phyloP scores from a whole-genome alignment of 2,113 vertebrate species.

The Serilophus lunatus region DNA sequence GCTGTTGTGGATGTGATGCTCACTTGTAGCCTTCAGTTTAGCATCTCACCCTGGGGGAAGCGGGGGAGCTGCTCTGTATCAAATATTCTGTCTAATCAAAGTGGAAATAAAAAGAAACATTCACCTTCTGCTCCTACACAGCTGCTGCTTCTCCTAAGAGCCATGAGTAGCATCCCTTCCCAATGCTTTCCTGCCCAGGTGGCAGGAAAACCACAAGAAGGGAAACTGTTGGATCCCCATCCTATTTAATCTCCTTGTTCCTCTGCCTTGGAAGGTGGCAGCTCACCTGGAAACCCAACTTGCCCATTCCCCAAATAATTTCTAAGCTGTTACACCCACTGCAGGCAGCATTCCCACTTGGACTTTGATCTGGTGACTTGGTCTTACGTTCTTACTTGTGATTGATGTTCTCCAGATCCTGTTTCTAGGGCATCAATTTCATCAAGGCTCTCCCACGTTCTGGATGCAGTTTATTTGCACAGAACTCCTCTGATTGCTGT shows the following conservation, averaged over 20 bases:
- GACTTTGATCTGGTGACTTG: not conserved
- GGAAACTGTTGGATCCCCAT: not conserved
- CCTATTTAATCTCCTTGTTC: not conserved
- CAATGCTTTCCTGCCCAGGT: rapidly evolving
- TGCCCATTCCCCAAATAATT: not conserved
- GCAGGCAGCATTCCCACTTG: not conserved
- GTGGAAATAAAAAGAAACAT: not conserved
- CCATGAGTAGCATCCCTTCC: not conserved
- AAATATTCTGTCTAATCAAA: not conserved
- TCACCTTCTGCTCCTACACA: not conserved
- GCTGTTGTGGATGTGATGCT: slow-evolving; percentile 18
- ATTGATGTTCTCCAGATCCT: not conserved
- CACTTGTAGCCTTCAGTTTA: not conserved
- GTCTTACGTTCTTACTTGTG: not conserved
- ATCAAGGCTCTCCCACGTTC: not conserved
- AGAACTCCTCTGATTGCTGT: not conserved
- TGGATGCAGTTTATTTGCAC: not conserved
- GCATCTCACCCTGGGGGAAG: not conserved
- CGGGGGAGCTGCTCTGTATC: not conserved
- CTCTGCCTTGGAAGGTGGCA: not conserved
- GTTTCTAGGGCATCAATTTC: not conserved
- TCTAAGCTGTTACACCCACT: not conserved
- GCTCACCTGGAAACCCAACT: not conserved
- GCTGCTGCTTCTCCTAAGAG: not conserved
- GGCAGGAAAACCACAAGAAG: not conserved